Evolutionary conservation across 1,140 invertebrate genomes (phyloP), one percentile per base, ranked within the genome.

Genomic region (Brachionus manjavacas): DNA sequence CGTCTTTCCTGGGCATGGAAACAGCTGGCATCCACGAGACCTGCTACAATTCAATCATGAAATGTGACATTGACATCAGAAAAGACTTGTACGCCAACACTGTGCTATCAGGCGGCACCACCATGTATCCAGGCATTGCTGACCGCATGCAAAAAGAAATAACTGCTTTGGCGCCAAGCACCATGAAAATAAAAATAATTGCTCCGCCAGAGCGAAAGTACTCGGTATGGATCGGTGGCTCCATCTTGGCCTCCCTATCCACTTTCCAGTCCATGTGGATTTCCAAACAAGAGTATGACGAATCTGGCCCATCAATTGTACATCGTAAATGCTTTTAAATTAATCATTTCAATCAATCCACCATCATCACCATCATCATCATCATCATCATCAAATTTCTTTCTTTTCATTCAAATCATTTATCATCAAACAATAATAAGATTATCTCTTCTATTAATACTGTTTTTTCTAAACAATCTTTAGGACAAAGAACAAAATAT

Each of bases 11-110:
- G 91, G 94, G 95, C 90, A 96, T 96, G 95, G 95, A 96, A 93
- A 94, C 94, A 74, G 94, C 94, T 89, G 95, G 95, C 87, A 95
- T 96, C 90, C 94, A 96, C 88, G 95, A 96, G 91, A 96, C 95
- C 86, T 94, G 94, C 76, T 96, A 95, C 93, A 96, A 96, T 92
- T 95, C 94, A 86, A 96, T 97, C 92, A 96, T 96, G 95, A 96
- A 96, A 92, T 96, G 95, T 91, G 95, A 96, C 88, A 94, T 96
- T 35, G 94, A 95, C 89, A 95, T 95, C 91, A 92, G 94, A 91
- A 95, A 95, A 84, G 85, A 87, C 66, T 74, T 87, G 39, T 87
- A 86, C 64, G 86, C 86, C 39, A 86, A 86, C 86, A 87, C 84
- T 86, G 86, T 85, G 74, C 85, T 83, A 85, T 87, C 83, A 55